Conservation (phyloP, 2,888 invertebrate species). For the Drosophila demipolita region DNA sequence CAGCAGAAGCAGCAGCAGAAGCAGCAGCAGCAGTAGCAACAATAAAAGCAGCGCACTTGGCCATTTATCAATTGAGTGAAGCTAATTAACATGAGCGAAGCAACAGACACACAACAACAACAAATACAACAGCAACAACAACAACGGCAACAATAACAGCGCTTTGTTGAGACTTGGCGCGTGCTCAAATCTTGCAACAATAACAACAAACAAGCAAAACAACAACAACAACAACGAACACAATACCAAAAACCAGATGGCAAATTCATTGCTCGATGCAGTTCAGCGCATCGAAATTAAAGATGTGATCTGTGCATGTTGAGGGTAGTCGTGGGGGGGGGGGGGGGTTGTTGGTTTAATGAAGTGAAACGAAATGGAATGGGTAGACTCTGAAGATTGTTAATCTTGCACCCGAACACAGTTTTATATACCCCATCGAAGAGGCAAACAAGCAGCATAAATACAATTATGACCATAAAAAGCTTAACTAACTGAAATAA, state of each 20-base stretch:
- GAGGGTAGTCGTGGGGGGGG: neutral
- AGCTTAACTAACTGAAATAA: neutral
- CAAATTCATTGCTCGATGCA: conserved; percentile 36
- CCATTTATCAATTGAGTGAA: conserved; percentile 59
- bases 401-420: conserved; percentile 14
- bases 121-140: neutral
- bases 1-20: conserved; percentile 4
- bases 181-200: conserved; percentile 40
- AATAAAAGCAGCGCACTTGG: conserved; percentile 31
- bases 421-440: conserved; percentile 18
- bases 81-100: conserved; percentile 52
- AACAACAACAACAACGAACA: conserved; percentile 20
- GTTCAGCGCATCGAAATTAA: conserved; percentile 41
- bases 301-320: neutral
- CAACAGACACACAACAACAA: conserved; percentile 11
- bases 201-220: conserved; percentile 7
- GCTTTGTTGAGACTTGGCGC: conserved; percentile 40
- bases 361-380: conserved; percentile 17
- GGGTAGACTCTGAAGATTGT: neutral
- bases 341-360: neutral
- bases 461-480: neutral
- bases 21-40: conserved; percentile 10
- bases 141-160: conserved; percentile 18
- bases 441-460: neutral
- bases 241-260: conserved; percentile 21